Evolutionary conservation across 2,888 invertebrate genomes (phyloP).

Genomic region (Lutraria lutraria): DNA sequence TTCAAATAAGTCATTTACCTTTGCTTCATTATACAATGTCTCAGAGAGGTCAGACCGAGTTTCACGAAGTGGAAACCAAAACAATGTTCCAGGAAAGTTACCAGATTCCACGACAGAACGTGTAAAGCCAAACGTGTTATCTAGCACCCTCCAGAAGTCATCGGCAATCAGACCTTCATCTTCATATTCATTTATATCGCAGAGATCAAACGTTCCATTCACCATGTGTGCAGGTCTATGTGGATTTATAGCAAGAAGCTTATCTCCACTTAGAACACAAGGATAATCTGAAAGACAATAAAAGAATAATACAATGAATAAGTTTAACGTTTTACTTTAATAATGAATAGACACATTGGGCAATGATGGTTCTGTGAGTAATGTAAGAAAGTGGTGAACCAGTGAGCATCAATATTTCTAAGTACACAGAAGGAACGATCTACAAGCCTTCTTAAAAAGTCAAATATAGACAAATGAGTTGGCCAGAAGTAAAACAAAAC

Average conservation of each 20-base stretch:
- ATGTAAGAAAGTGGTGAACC: too few species aligned
- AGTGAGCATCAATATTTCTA: too few species aligned
- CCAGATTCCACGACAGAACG: constrained; percentile 63
- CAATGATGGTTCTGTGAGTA: too few species aligned
- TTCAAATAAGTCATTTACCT: constrained; percentile 75
- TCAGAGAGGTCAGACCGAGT: constrained; percentile 76
- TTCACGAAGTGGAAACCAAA: constrained; percentile 83
- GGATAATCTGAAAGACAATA: constrained; percentile 77
- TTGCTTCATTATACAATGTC: constrained; percentile 72
- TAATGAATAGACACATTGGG: too few species aligned
- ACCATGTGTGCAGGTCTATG: constrained; percentile 64
- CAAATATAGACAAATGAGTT: too few species aligned
- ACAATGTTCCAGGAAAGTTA: constrained; percentile 80
- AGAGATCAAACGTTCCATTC: constrained; percentile 58
- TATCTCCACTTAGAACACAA: constrained; percentile 80
- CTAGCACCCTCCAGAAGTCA: constrained; percentile 70
- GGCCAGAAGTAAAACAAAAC: too few species aligned
- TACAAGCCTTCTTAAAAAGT: too few species aligned
- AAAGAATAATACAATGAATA: too few species aligned
- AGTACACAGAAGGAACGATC: too few species aligned
- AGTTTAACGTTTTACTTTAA: too few species aligned
- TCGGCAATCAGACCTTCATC: constrained; percentile 61
- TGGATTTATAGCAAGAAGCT: constrained; percentile 82
- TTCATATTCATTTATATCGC: constrained; percentile 33
- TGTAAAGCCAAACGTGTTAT: constrained; percentile 74